Conservation (phyloP, 2,797 vertebrate genomes). For the Lepidocolaptes lacrymiger region DNA sequence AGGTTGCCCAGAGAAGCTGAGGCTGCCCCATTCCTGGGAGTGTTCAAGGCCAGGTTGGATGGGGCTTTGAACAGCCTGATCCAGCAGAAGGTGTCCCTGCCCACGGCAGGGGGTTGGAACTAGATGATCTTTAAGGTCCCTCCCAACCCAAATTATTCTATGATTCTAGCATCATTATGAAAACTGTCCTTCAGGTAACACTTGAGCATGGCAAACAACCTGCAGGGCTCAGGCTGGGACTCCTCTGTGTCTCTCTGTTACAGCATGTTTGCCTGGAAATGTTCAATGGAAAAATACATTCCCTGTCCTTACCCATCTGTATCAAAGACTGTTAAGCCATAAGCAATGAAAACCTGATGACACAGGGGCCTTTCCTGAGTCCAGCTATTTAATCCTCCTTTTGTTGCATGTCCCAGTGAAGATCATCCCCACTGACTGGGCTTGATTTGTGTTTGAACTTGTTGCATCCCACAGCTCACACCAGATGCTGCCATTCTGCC, state of each 20-base stretch:
- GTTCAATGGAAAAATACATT: neutral
- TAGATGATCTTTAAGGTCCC: neutral
- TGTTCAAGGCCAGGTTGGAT: neutral
- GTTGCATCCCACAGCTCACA: neutral
- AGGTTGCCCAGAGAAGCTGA: neutral
- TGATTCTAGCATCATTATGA: neutral
- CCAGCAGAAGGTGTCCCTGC: neutral
- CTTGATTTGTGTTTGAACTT: neutral
- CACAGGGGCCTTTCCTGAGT: neutral
- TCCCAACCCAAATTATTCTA: neutral
- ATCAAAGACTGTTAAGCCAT: neutral
- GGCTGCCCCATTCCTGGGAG: neutral
- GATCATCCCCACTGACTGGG: neutral
- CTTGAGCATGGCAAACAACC: neutral
- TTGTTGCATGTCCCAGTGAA: neutral
- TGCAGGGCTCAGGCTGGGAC: neutral
- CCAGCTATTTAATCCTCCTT: neutral
- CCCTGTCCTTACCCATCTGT: neutral
- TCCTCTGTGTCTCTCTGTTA: neutral
- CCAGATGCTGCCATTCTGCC: neutral
- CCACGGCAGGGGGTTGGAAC: neutral
- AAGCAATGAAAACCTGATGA: neutral
- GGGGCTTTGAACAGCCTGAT: neutral
- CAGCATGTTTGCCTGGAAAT: neutral
- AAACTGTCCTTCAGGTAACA: neutral